Base-by-base conservation (phyloP, 2,113 vertebrate species). In the Amazona guildingii region DNA sequence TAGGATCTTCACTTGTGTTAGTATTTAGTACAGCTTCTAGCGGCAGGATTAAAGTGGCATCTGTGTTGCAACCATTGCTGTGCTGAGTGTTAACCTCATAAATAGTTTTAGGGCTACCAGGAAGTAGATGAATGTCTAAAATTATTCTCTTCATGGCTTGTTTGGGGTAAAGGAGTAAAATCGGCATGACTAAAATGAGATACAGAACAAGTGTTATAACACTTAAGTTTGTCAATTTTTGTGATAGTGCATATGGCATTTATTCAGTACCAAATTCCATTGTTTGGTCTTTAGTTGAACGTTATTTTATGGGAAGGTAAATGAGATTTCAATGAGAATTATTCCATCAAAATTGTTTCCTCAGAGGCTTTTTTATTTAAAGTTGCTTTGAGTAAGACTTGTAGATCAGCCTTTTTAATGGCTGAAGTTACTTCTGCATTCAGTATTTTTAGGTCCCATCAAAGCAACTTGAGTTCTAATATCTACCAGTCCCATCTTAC, bases 401-500 rank as follows among this genome's bases (percentile, higher is more conserved):
- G 72, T 95, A 64, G 57, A 92, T 95, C 93, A 96, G 95, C 92
- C 96, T 95, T 96, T 92, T 92, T 59, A 97, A 81, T 87, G 87
- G 90, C 91, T 94, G 97, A 95, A 95, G 88, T 96, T 97, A 95
- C 86, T 98, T 97, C 94, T 98, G 91, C 97, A 83, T 96, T 96
- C 83, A 87, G 17, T 96, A 94, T 84, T 97, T 98, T 92, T 96
- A 96, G 97, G 94, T 92, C 95, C 97, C 97, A 88, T 97, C 97
- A 97, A 94, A 98, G 96, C 97, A 98, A 96, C 97, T 97, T 95
- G 83, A 98, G 89, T 97, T 98, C 95, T 98, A 83, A 96, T 97
- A 97, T 98, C 97, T 97, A 90, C 97, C 95, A 97, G 97, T 98
- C 98, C 98, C 98, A 98, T 98, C 98, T 98, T 98, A 97, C 97